Evolutionary conservation across 1,140 invertebrate genomes (phyloP).

Genomic region (Antheraea pernyi): DNA sequence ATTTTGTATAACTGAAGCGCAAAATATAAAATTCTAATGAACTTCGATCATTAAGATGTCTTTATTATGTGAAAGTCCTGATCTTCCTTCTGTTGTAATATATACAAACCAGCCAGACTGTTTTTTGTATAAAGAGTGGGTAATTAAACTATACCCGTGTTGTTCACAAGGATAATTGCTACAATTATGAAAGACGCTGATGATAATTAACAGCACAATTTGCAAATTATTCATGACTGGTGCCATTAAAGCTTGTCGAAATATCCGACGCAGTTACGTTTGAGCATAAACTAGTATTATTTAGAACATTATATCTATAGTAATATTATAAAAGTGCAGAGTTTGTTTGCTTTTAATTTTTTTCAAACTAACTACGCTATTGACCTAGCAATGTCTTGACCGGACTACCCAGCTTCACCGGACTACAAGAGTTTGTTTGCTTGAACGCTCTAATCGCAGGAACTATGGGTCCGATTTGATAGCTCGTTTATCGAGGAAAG

Average conservation of each 20-base stretch:
- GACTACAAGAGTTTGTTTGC: no score
- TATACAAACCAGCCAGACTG: not conserved
- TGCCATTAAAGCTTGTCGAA: not conserved
- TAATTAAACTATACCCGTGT: not conserved
- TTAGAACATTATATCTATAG: not conserved
- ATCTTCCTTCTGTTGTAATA: not conserved
- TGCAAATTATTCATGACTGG: not conserved
- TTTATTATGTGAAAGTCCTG: not conserved
- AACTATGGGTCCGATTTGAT: no score
- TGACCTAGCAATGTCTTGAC: no score
- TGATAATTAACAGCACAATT: constrained; percentile 1
- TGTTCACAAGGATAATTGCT: constrained; percentile 2
- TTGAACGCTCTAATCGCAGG: no score
- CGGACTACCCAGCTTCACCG: no score
- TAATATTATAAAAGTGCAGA: no score
- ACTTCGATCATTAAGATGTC: not conserved
- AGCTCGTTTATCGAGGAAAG: no score
- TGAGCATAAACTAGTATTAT: not conserved
- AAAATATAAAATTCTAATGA: no score
- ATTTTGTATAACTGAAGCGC: no score
- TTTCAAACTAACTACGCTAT: no score
- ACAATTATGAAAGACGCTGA: constrained; percentile 1
- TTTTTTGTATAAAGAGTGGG: not conserved
- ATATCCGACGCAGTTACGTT: not conserved
- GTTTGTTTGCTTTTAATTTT: no score